Conservation (phyloP, 2,113 vertebrate species). For the Chascanopsetta lugubris region DNA sequence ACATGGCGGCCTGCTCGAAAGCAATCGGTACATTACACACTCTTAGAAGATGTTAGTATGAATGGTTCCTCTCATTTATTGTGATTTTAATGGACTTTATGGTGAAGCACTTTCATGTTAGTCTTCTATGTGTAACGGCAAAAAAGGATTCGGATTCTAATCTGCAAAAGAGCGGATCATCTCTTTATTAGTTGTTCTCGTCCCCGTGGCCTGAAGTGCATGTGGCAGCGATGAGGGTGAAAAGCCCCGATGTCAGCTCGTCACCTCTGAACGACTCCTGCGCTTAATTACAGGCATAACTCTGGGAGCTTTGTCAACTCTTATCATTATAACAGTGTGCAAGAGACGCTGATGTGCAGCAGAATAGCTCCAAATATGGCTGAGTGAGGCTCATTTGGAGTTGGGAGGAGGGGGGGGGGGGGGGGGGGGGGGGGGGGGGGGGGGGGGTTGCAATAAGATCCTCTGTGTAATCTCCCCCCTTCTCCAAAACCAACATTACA, state of each 20-base stretch:
- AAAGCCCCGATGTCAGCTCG: not conserved
- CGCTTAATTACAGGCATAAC: constrained; percentile 11
- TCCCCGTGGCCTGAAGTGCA: not conserved
- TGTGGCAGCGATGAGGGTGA: constrained; percentile 13
- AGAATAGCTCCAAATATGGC: constrained; percentile 57
- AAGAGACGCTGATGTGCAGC: constrained; percentile 23
- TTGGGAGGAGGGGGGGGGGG: constrained; percentile 18
- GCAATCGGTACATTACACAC: no score
- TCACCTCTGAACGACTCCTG: constrained; percentile 7
- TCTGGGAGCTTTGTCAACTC: constrained; percentile 18
- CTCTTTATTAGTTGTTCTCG: not conserved
- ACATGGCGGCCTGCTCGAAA: no score
- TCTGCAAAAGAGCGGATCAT: not conserved
- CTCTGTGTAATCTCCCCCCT: constrained; percentile 12
- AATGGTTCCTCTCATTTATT: no score
- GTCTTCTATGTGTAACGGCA: no score
- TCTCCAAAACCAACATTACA: constrained; percentile 60
- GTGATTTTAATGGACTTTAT: no score
- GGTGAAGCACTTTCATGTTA: no score
- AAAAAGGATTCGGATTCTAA: no score
- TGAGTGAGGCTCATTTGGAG: constrained; percentile 21
- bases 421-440: constrained; percentile 15
- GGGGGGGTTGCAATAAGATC: constrained; percentile 32
- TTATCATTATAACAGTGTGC: constrained; percentile 25
- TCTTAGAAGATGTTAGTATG: no score